These are phyloP conservation scores for Psix sp. DNA, from an alignment of 1,140 invertebrate species.

Conservation along the genomic window DNA sequence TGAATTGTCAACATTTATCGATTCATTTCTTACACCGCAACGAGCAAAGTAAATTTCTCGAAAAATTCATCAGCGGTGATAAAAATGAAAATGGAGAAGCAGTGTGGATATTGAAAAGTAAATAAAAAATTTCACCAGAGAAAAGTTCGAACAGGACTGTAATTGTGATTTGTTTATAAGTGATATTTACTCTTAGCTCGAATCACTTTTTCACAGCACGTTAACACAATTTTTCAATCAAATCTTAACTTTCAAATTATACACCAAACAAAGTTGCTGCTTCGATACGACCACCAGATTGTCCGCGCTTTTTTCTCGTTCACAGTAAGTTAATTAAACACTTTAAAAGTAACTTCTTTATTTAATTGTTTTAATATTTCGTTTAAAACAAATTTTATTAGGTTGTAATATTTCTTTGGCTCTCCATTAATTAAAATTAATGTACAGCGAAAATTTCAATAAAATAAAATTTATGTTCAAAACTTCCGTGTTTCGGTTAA, in stretches of 20 bases:
- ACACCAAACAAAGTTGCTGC: slow-evolving; percentile 29
- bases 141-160: slow-evolving; percentile 2
- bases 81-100: slow-evolving; percentile 12
- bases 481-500: no score
- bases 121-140: slow-evolving; percentile 9
- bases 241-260: slow-evolving; percentile 26
- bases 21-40: neutral
- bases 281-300: no score
- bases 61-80: neutral
- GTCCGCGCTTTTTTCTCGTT: no score
- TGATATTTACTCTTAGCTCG: slow-evolving; percentile 15
- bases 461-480: no score
- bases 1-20: slow-evolving; percentile 13
- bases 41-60: neutral
- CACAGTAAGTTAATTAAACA: no score
- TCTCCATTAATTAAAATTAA: no score
- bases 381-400: no score
- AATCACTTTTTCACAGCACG: slow-evolving; percentile 4
- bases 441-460: no score
- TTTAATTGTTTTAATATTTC: no score
- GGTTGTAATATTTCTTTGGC: no score
- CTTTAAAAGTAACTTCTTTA: no score
- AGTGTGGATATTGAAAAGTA: slow-evolving; percentile 7
- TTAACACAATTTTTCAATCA: slow-evolving; percentile 27
- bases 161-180: slow-evolving; percentile 14